phyloP scores from a whole-genome alignment of 2,797 vertebrate species.

The Bufotes viridis region DNA sequence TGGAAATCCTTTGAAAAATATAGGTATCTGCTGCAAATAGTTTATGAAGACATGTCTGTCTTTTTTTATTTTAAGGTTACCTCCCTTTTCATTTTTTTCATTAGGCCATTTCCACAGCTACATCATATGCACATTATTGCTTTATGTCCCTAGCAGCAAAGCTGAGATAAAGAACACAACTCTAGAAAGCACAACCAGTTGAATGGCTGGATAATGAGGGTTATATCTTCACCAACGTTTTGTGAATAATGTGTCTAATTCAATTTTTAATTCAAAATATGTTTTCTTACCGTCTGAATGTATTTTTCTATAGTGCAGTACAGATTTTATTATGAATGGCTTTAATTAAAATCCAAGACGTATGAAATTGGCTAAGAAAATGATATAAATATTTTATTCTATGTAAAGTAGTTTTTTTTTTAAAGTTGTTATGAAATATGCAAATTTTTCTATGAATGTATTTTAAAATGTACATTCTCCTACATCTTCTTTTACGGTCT shows the following conservation, averaged over 20 bases:
- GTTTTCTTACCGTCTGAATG: neutral
- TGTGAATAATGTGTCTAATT: neutral
- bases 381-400: neutral
- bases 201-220: neutral
- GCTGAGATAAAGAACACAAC: neutral
- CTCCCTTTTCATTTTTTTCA: neutral
- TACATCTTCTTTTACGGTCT: neutral
- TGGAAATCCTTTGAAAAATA: neutral
- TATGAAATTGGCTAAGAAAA: neutral
- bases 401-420: neutral
- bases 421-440: neutral
- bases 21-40: neutral
- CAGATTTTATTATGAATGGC: neutral
- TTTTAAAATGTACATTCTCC: neutral
- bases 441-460: neutral
- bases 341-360: slow-evolving; percentile 7
- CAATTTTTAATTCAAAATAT: neutral
- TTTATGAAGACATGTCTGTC: neutral
- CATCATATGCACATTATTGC: neutral
- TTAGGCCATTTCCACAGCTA: neutral
- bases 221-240: neutral
- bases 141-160: neutral
- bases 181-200: neutral
- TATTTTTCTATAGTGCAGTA: neutral
- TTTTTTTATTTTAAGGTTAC: neutral